Base-by-base conservation (phyloP, 1,140 invertebrate genomes). In the Drosophila lacteicornis region DNA sequence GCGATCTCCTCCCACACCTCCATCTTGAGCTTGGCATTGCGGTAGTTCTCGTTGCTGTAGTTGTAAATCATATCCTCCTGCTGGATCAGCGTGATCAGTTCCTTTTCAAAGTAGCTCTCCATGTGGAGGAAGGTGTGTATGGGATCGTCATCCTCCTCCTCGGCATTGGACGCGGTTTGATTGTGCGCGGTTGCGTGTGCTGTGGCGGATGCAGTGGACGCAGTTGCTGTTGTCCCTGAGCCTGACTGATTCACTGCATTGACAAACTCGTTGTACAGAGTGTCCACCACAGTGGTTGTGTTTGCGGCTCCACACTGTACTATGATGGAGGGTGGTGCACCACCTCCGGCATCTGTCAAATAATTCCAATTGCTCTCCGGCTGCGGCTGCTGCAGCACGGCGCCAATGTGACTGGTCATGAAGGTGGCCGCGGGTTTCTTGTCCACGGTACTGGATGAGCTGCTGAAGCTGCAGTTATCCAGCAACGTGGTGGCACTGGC, bases 31-130 rank as follows among this genome's bases (percentile, higher is more conserved):
- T 92, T 92, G 17, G 83, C 79, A 60, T 92, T 92, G 22, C 91
- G 88, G 80, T 92, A 92, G 63, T 91, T 91, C 33, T 87, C 83
- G 75, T 92, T 90, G 51, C 80, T 78, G 49, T 83, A 88, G 51
- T 92, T 92, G 74, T 92, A 92, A 15, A 92, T 74, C 60, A 92
- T 77, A 38, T 92, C 88, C 47, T 91, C 91, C 33, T 91, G 77
- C 51, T 91, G 82, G 49, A 92, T 80, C n/a, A 92, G 50, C 11
- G 68, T 65, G 13, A 92, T 92, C 2, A 92, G 74, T 46, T 92
- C 91, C 47, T 92, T 92, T 42, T 92, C 91, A 22, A 92, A 92
- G 55, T 91, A 92, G 59, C 86, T 91, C 57, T 92, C 91, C 53
- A 92, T 92, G 30, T 92, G 91, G 0, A 92, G 67, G 61, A 91